phyloP scores from a whole-genome alignment of 2,113 vertebrate species.

The Leucopternis melanops region DNA sequence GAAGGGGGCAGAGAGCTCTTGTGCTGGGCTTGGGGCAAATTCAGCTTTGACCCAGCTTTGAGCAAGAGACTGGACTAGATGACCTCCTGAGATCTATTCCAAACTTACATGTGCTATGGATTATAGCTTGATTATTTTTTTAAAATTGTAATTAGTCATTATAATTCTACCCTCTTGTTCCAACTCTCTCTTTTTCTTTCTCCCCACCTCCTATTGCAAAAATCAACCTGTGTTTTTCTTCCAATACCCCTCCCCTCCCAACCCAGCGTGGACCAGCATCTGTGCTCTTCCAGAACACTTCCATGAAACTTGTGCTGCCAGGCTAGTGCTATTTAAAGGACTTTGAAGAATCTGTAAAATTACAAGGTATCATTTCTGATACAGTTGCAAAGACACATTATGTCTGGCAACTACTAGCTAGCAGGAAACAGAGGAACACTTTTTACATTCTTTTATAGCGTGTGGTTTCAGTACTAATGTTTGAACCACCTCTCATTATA shows the following conservation, averaged over 20 bases:
- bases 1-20: not conserved
- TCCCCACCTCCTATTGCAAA: not conserved
- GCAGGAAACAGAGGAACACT: not conserved
- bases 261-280: not conserved
- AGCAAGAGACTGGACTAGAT: not conserved
- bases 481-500: not conserved
- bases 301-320: accelerated
- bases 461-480: not conserved
- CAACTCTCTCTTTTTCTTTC: not conserved
- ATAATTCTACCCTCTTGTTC: not conserved
- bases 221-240: not conserved
- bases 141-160: not conserved
- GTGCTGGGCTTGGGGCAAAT: not conserved
- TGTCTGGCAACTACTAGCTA: not conserved
- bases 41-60: not conserved
- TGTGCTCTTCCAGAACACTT: not conserved
- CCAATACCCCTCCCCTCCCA: not conserved
- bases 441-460: accelerated
- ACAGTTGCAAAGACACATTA: not conserved
- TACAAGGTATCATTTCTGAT: not conserved
- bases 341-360: not conserved
- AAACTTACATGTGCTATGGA: not conserved
- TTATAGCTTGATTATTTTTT: not conserved
- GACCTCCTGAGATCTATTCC: not conserved
- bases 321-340: not conserved